phyloP scores from a whole-genome alignment of 2,113 vertebrate genomes.

The Oryzias javanicus region DNA sequence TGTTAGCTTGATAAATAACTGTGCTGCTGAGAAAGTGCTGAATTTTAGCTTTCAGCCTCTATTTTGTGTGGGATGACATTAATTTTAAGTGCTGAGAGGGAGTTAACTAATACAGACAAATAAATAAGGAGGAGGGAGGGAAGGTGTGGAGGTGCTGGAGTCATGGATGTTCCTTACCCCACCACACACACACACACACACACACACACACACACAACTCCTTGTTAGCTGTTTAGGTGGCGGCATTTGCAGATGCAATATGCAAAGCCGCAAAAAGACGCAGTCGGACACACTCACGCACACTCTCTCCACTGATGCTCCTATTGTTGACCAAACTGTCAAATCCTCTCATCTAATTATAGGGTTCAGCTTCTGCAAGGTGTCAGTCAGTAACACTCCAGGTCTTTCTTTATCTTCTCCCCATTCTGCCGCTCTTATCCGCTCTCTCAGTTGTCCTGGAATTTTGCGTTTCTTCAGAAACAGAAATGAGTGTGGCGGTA shows the following conservation, averaged over 20 bases:
- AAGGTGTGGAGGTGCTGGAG: slow-evolving; percentile 56
- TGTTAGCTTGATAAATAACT: slow-evolving; percentile 99
- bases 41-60: slow-evolving; percentile 96
- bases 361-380: slow-evolving; percentile 19
- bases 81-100: slow-evolving; percentile 95
- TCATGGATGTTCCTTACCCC: slow-evolving; percentile 27
- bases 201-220: neutral
- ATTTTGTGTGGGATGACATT: slow-evolving; percentile 97
- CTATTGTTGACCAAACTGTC: slow-evolving; percentile 32
- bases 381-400: slow-evolving; percentile 33
- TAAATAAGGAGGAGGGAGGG: slow-evolving; percentile 71
- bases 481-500: slow-evolving; percentile 23
- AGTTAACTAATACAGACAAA: slow-evolving; percentile 93
- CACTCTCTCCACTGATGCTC: slow-evolving; percentile 17
- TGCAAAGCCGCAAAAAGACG: slow-evolving; percentile 54
- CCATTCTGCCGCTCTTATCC: slow-evolving; percentile 25
- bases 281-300: slow-evolving; percentile 2
- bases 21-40: slow-evolving; percentile 93
- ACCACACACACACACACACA: neutral
- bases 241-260: slow-evolving; percentile 53
- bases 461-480: slow-evolving; percentile 26
- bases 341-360: slow-evolving; percentile 29
- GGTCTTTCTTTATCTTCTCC: slow-evolving; percentile 21
- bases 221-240: slow-evolving; percentile 72
- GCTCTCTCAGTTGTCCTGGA: slow-evolving; percentile 23